Evolutionary conservation across 2,113 vertebrate species (phyloP), one percentile per base, ranked within the genome.

Genomic region (Phylloscopus trochiloides): DNA sequence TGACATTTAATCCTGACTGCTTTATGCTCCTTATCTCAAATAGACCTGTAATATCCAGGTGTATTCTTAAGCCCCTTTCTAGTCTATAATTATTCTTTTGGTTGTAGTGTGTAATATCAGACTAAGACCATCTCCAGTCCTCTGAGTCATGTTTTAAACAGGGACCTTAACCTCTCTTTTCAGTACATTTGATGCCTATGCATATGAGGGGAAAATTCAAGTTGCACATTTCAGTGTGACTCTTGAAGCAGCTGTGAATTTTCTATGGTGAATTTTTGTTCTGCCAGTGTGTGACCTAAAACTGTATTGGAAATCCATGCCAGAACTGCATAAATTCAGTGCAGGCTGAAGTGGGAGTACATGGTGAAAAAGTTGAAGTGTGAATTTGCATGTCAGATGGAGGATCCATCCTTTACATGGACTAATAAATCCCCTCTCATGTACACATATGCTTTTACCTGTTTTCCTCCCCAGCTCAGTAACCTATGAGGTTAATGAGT

Each of bases 1-100:
- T 90, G 92, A 36, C 63, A 40, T 95, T 87, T 93, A 96, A 90
- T 95, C 81, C 90, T 73, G 71, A 48, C 81, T 50, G 78, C 85
- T 85, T 95, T 88, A 42, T 79, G 71, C 24, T 52, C 29, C 81
- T 94, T 95, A 86, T 92, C 92, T 88, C 42, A 63, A 29, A 11
- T 43, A 83, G 71, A 88, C 76, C 94, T 92, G 71, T 83, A 94
- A 76, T 94, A 89, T 66, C 84, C 74, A 86, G 81, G 82, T 85
- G 66, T 3, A 5, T 91, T 92, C 82, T 84, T 94, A 86, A 87
- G 47, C 58, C 67, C 13, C 29, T 82, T 94, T 79, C 67, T 82
- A 58, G 74, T 82, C 81, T 74, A n/a, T 79, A 91, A 91, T 94
- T 92, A 66, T 61, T 86, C 55, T 87, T 91, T 67, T 79, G 72